Conservation (phyloP, 2,888 invertebrate species). For the Hesperia comma region DNA sequence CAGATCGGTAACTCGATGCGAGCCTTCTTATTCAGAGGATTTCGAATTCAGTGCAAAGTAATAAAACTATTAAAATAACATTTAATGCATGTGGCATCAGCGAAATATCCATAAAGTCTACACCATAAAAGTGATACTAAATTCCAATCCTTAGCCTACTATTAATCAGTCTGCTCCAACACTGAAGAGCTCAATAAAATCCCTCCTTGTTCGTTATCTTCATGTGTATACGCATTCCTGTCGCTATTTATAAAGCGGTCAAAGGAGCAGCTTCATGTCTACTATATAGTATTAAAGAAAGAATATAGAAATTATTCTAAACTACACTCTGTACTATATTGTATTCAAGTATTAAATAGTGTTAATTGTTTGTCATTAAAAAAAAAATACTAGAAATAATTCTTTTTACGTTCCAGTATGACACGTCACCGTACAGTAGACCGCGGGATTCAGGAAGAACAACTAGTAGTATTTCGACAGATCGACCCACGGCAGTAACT, state of each 20-base stretch:
- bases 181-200: conserved; percentile 64
- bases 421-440: conserved; percentile 69
- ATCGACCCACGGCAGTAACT: conserved; percentile 73
- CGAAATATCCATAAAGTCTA: conserved; percentile 33
- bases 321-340: conserved; percentile 16
- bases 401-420: conserved; percentile 66
- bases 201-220: conserved; percentile 56
- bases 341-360: too few relatives aligned
- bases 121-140: conserved; percentile 33
- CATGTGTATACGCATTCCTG: conserved; percentile 61
- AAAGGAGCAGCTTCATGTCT: conserved; percentile 64
- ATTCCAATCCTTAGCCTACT: conserved; percentile 49
- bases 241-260: conserved; percentile 71
- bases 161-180: conserved; percentile 61
- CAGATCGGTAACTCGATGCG: too few relatives aligned
- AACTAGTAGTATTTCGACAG: conserved; percentile 55
- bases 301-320: conserved; percentile 53
- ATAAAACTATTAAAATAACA: not conserved
- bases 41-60: too few relatives aligned
- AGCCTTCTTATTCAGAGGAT: too few relatives aligned
- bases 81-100: not conserved
- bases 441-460: conserved; percentile 63
- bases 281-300: conserved; percentile 66
- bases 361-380: too few relatives aligned
- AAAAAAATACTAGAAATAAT: conserved; percentile 2